phyloP scores from a whole-genome alignment of 2,797 vertebrate genomes.

The Sebastes itinus region DNA sequence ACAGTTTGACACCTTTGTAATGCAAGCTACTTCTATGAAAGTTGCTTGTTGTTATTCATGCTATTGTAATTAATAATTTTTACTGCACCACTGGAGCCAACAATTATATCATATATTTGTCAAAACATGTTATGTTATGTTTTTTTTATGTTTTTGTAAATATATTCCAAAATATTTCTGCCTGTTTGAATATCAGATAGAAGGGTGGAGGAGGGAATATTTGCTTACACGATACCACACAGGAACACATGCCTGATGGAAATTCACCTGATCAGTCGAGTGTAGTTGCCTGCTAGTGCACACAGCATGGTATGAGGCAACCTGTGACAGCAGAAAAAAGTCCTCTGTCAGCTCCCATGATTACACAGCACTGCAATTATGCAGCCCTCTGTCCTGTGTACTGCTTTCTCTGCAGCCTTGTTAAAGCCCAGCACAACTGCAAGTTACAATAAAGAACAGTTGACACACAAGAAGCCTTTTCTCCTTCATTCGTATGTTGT shows the following conservation, averaged over 20 bases:
- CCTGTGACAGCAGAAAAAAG: conserved; percentile 24
- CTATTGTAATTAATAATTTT: conserved; percentile 6
- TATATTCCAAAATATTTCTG: not conserved
- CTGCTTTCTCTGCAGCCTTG: conserved; percentile 32
- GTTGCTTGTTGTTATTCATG: conserved; percentile 2
- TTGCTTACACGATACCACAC: not conserved
- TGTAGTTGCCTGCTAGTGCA: not conserved
- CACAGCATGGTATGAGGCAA: not conserved
- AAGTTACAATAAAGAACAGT: conserved; percentile 15
- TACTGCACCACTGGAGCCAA: not conserved
- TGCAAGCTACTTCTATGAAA: conserved; percentile 8
- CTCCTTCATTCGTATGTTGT: not conserved
- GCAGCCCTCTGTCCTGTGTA: conserved; percentile 1
- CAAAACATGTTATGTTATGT: not conserved
- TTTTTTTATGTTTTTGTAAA: not conserved
- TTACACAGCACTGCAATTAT: conserved; percentile 14
- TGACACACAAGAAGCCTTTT: conserved; percentile 3
- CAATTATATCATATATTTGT: not conserved
- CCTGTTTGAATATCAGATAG: not conserved
- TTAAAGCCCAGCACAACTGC: conserved; percentile 23
- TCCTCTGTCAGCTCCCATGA: conserved; percentile 37
- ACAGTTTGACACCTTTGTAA: conserved; percentile 6
- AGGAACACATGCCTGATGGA: not conserved
- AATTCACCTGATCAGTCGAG: not conserved
- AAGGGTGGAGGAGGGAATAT: not conserved